These are phyloP conservation scores for Aphelocoma californica DNA, from an alignment of 2,797 vertebrate genomes.

Conservation along the genomic window DNA sequence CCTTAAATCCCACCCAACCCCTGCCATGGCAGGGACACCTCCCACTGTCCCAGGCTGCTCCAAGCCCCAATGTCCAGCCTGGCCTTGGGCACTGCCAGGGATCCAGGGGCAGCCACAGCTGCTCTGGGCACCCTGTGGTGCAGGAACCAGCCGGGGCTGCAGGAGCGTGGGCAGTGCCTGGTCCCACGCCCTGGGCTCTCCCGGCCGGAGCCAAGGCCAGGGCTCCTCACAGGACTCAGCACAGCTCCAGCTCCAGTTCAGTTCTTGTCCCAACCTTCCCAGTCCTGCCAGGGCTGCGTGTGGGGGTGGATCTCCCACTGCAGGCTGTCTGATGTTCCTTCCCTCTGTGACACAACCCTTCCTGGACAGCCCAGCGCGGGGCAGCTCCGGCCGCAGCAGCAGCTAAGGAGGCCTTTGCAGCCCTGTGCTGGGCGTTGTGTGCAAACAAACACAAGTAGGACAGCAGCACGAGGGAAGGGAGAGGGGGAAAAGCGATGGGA, in stretches of 20 bases:
- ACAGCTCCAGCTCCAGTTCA: neutral
- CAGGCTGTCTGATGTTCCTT: neutral
- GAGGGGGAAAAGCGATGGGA: neutral
- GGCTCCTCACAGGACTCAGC: neutral
- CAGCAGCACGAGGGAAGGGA: neutral
- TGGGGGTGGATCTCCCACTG: neutral
- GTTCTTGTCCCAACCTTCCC: neutral
- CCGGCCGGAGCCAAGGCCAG: neutral
- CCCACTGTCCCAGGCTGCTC: neutral
- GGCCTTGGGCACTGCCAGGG: neutral
- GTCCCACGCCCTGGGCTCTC: neutral
- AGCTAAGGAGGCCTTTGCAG: too few relatives aligned
- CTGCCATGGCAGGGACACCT: neutral
- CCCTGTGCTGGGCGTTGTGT: neutral
- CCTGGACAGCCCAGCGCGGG: neutral
- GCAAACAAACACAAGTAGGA: neutral
- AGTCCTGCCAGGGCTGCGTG: neutral
- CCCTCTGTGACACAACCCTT: neutral
- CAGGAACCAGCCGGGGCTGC: neutral
- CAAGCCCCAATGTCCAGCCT: neutral
- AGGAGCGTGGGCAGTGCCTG: accelerated
- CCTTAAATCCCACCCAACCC: neutral
- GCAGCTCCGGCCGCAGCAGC: neutral
- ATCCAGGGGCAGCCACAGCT: neutral
- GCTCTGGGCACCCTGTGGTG: neutral